Percentiles rank a stretch among this genome's conserved stretches.
Conservation (phyloP, 2,113 vertebrate genomes). For the Puma concolor region DNA sequence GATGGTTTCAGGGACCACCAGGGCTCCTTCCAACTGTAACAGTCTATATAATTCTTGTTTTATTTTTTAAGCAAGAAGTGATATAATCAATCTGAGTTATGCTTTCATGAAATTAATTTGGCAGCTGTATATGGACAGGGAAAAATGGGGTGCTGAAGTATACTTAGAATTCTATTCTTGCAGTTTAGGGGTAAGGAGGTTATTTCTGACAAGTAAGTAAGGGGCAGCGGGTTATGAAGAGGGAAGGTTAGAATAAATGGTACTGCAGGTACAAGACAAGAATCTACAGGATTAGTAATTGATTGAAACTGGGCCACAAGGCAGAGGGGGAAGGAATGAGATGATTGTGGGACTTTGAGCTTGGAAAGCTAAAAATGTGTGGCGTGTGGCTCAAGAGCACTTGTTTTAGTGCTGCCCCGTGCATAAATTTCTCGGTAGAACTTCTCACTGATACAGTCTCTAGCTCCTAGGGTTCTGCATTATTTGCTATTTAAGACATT, state of each 20-base stretch:
- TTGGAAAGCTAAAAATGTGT: neutral
- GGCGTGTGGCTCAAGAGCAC: neutral
- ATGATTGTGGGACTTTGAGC: neutral
- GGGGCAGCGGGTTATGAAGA: neutral
- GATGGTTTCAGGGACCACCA: neutral
- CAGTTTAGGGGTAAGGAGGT: neutral
- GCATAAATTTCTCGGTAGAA: neutral
- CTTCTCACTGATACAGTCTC: neutral
- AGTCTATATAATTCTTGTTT: neutral
- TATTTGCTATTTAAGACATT: conserved; percentile 17
- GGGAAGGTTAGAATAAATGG: neutral
- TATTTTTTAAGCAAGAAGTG: neutral
- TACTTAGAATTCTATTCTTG: conserved; percentile 15
- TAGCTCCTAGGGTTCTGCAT: neutral
- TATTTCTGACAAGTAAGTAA: conserved; percentile 28
- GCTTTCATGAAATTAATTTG: conserved; percentile 57
- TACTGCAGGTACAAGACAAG: neutral
- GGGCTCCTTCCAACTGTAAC: neutral
- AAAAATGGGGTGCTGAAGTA: neutral
- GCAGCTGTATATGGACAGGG: neutral
- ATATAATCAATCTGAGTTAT: conserved; percentile 2
- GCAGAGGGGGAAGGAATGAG: conserved; percentile 16
- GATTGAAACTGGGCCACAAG: conserved; percentile 31
- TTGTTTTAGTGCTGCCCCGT: neutral
- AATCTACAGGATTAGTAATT: conserved; percentile 2